Percentiles rank a stretch among this genome's conserved stretches.
These are phyloP conservation scores for Falco concolor DNA, from an alignment of 2,797 vertebrate species.

Conservation along the genomic window DNA sequence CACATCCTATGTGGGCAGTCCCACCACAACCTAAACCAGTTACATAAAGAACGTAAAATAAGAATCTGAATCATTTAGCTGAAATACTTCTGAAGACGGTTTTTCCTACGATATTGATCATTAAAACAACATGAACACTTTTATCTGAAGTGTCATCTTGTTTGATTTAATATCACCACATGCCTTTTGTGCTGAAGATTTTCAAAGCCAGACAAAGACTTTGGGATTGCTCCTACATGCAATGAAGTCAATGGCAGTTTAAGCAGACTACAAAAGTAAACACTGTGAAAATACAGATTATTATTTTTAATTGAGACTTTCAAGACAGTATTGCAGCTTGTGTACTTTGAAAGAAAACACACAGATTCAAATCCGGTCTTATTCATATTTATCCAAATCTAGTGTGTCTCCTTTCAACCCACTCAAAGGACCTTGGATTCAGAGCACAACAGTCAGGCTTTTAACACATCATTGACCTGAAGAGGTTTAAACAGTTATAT, in stretches of 20 bases:
- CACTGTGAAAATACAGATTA: neutral
- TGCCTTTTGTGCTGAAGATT: neutral
- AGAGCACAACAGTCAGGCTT: neutral
- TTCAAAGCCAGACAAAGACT: neutral
- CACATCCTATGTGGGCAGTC: neutral
- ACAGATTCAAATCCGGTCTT: neutral
- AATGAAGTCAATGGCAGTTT: neutral
- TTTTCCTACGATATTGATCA: neutral
- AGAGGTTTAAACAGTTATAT: neutral
- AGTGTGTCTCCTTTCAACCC: neutral
- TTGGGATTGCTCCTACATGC: neutral
- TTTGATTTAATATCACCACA: neutral
- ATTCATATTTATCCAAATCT: neutral
- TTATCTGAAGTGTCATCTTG: neutral
- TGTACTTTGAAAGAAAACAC: neutral
- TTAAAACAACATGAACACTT: neutral
- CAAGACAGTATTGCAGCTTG: rapidly evolving
- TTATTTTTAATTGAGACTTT: neutral
- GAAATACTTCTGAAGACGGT: neutral
- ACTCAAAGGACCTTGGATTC: neutral
- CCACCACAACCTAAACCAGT: neutral
- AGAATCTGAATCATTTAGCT: neutral
- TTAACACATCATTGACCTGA: neutral
- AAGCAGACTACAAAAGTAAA: neutral
- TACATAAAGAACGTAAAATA: neutral